Base-by-base conservation (phyloP, 1,140 invertebrate species). In the Melitaea cinxia region DNA sequence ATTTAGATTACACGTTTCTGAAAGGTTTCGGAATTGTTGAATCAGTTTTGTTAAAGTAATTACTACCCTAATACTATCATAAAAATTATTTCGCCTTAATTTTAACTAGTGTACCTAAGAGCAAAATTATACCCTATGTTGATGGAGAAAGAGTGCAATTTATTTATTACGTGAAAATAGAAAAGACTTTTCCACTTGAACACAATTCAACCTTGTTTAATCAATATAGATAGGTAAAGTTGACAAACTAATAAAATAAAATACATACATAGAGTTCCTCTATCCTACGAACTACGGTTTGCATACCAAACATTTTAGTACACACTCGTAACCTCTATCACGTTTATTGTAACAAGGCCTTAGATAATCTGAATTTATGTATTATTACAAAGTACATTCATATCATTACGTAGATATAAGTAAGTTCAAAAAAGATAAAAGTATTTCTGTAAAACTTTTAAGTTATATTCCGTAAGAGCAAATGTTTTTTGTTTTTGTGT, bases 171-270 rank as follows among this genome's bases (percentile, higher is more conserved):
- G 15, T 5, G 14, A 30, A 58, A 47, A 28, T 23, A 58, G 39
- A 45, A 58, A 19, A 19, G 39, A 23, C 14, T 12, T 42, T 24
- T 56, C 7, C 55, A n/a, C 37, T 42, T 19, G n/a, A 14, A 45
- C 55, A 30, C 45, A 58, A 45, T 14, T 42, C 55, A 24, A 47
- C 55, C 42, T 58, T 58, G 55, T 58, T 58, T 28, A 58, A 30
- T 26, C 28, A 42, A 58, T 57, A 57, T 45, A 57, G 17, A 39
- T 30, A 24, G 39, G 9, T 9, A 9, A 17, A 42, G 15, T 42
- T 42, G 19, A n/a, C 35, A 37, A 42, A 33, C 30, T 33, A 33
- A 33, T 33, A 33, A 33, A 33, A 42, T n/a, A 42, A 42, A 42
- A 19, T 42, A 42, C 14, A 4, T 17, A 42, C 6, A 17, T 47